phyloP scores from a whole-genome alignment of 2,113 vertebrate species.

The Ondatra zibethicus region DNA sequence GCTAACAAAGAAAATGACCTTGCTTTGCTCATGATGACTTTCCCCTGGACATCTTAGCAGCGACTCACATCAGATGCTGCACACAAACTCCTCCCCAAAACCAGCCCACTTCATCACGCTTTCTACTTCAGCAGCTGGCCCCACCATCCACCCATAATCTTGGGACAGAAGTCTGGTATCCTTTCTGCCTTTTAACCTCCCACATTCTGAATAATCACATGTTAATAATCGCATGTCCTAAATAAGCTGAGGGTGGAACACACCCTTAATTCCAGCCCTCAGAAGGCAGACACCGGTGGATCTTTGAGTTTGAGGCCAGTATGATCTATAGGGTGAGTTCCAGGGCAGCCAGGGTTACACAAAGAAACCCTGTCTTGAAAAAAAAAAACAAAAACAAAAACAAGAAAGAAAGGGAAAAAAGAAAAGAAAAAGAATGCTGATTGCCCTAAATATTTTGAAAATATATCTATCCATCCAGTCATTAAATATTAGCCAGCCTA shows the following conservation, averaged over 20 bases:
- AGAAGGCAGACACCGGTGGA: background rate
- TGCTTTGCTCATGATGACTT: background rate
- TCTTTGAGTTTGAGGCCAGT: background rate
- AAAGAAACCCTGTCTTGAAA: background rate
- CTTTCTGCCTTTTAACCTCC: background rate
- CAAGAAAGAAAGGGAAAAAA: background rate
- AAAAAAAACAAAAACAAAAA: background rate
- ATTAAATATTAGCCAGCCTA: background rate
- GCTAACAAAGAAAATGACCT: constrained; percentile 4
- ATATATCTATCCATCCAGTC: background rate
- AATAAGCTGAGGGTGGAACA: background rate
- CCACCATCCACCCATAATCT: background rate
- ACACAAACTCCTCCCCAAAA: background rate
- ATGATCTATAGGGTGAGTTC: background rate
- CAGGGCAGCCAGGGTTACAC: background rate
- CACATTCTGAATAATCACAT: constrained; percentile 37
- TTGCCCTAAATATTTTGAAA: background rate
- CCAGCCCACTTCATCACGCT: background rate
- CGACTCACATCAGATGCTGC: background rate
- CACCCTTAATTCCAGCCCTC: background rate
- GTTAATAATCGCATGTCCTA: constrained; percentile 11
- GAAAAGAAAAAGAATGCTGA: background rate
- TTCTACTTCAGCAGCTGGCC: background rate
- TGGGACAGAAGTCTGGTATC: background rate
- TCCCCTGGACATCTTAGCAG: background rate